Evolutionary conservation across 2,113 vertebrate species (phyloP).

Genomic region (Pelecanoides urinatrix): DNA sequence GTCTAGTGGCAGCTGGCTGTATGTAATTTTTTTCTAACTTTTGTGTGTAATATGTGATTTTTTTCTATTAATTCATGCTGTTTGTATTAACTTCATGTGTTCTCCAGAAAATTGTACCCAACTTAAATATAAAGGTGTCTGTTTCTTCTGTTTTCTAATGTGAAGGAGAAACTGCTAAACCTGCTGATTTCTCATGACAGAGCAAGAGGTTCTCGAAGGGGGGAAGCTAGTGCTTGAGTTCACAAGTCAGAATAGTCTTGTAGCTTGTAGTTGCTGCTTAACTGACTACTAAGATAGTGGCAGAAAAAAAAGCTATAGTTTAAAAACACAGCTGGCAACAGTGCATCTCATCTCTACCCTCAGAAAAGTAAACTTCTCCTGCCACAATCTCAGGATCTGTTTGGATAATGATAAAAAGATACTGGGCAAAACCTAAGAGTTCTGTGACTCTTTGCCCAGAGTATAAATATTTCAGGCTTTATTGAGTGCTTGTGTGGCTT

Average conservation of each 20-base stretch:
- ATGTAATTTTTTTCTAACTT: neutral
- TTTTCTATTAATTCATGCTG: neutral
- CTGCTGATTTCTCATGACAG: neutral
- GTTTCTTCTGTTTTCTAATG: neutral
- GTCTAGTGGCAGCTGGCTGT: neutral
- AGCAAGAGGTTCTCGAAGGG: neutral
- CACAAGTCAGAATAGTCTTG: neutral
- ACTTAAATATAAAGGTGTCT: neutral
- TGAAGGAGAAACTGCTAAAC: neutral
- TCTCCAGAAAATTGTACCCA: neutral
- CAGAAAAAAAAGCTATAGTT: neutral
- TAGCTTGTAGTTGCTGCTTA: neutral
- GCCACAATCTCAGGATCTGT: neutral
- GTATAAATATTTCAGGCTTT: slow-evolving; percentile 18
- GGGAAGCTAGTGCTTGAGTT: neutral
- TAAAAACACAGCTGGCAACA: neutral
- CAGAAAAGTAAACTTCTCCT: neutral
- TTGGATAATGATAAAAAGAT: slow-evolving; percentile 8
- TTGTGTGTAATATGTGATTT: neutral
- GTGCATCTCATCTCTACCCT: neutral
- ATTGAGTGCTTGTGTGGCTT: neutral
- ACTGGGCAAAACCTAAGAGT: neutral
- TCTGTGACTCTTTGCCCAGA: slow-evolving; percentile 18
- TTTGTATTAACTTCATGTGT: neutral
- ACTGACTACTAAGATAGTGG: neutral